These are phyloP conservation scores for Coregonus sp. DNA, from an alignment of 2,797 vertebrate genomes.

Conservation along the genomic window DNA sequence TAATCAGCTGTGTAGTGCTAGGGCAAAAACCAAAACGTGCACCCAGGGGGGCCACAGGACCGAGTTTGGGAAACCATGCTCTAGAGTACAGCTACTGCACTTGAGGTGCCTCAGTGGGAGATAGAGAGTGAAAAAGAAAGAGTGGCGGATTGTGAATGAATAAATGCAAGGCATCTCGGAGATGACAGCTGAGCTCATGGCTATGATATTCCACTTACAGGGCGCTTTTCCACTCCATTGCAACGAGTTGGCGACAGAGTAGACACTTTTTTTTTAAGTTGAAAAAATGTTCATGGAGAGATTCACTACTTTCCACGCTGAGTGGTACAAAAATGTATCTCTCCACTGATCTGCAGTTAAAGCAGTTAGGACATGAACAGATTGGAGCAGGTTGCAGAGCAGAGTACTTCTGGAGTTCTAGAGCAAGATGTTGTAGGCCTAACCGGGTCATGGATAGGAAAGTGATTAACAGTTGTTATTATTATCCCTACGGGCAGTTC, in stretches of 20 bases:
- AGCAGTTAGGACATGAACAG: not conserved
- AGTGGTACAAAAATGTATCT: conserved; percentile 27
- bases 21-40: too few relatives aligned
- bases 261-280: conserved; percentile 13
- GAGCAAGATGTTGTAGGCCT: not conserved
- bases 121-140: not conserved
- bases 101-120: not conserved
- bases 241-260: conserved; percentile 12
- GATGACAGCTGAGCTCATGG: not conserved
- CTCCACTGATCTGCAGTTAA: not conserved
- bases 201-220: conserved; percentile 16
- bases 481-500: not conserved
- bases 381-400: not conserved
- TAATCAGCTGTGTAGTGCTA: too few relatives aligned
- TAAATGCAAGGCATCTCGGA: not conserved
- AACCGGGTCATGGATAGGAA: not conserved
- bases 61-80: too few relatives aligned
- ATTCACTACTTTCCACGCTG: conserved; percentile 1
- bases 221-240: conserved; percentile 16
- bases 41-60: too few relatives aligned
- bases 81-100: not conserved
- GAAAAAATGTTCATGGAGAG: conserved; percentile 34
- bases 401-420: not conserved
- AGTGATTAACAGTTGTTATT: not conserved
- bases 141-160: conserved; percentile 5